Evolutionary conservation across 2,888 invertebrate genomes (phyloP), one percentile per base, ranked within the genome.

Genomic region (Apamea epomidion): DNA sequence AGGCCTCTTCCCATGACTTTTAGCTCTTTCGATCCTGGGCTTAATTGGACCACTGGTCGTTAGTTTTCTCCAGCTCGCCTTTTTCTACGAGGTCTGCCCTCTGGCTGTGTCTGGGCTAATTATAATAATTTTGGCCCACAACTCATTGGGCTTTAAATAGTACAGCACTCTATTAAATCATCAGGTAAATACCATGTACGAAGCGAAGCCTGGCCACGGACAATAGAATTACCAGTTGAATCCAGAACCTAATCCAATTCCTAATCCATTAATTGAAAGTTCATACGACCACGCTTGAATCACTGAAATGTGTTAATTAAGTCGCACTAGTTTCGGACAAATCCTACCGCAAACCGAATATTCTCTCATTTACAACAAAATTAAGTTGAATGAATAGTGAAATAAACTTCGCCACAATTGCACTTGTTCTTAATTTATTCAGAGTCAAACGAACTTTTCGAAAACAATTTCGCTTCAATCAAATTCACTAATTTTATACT

Each of bases 401-500:
- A 82, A 68, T 75, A 65, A 78, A 75, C 37, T 67, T 72, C 7
- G 45, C 5, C 29, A 58, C 29, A 32, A 51, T 37, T 48, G 54
- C 25, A 51, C 1, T 14, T 73, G n/a, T 32, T 10, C 32, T 69
- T 37, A 71, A 86, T 74, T 71, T 68, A 74, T 71, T 79, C 72
- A 75, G n/a, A 48, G 67, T 72, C 42, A 68, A 64, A 37, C 58
- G 16, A 86, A 74, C 60, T 78, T 69, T 42, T 14, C 21, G 64
- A 74, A 74, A 78, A 69, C 48, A 78, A 72, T 84, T 58, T 71
- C 12, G 54, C 7, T 3, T 32, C 18, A 69, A 72, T 21, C 2
- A 64, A 64, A 64, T 78, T 70, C 68, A 70, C 16, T 67, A 2
- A 65, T 74, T 87, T 42, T 21, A n/a, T 68, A 76, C 45, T 48